Evolutionary conservation across 2,888 invertebrate genomes (phyloP).

Genomic region (Hyalella azteca): DNA sequence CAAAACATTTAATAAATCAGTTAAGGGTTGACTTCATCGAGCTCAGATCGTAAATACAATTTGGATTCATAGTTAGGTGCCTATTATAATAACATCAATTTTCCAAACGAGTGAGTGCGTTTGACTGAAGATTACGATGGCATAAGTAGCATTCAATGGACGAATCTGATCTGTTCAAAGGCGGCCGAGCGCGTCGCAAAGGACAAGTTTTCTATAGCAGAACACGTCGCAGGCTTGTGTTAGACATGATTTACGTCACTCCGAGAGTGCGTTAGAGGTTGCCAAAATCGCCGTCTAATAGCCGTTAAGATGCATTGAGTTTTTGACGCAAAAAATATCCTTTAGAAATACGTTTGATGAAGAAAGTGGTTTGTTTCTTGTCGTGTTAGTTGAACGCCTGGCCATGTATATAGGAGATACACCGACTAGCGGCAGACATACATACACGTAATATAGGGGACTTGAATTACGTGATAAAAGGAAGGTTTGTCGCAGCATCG

Average conservation of each 20-base stretch:
- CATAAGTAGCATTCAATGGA: background rate
- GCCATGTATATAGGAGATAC: no score
- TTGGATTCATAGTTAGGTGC: conserved; percentile 4
- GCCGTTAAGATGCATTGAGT: background rate
- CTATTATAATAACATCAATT: conserved; percentile 26
- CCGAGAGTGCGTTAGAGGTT: conserved; percentile 32
- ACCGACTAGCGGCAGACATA: background rate
- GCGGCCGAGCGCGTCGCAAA: background rate
- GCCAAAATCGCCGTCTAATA: conserved; percentile 22
- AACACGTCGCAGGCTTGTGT: background rate
- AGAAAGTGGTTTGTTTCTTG: no score
- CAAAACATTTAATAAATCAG: background rate
- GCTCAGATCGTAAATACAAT: background rate
- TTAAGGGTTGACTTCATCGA: background rate
- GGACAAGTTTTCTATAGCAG: background rate
- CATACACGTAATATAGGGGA: conserved; percentile 12
- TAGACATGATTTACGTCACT: conserved; percentile 4
- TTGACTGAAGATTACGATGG: background rate
- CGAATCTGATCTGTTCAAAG: background rate
- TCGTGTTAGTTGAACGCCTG: no score
- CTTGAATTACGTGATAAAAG: conserved; percentile 18
- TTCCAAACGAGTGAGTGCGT: conserved; percentile 18
- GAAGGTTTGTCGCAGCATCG: conserved; percentile 23
- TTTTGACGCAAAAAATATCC: background rate
- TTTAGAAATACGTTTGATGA: no score